phyloP scores from a whole-genome alignment of 2,888 invertebrate genomes.

The Drosophila yooni region DNA sequence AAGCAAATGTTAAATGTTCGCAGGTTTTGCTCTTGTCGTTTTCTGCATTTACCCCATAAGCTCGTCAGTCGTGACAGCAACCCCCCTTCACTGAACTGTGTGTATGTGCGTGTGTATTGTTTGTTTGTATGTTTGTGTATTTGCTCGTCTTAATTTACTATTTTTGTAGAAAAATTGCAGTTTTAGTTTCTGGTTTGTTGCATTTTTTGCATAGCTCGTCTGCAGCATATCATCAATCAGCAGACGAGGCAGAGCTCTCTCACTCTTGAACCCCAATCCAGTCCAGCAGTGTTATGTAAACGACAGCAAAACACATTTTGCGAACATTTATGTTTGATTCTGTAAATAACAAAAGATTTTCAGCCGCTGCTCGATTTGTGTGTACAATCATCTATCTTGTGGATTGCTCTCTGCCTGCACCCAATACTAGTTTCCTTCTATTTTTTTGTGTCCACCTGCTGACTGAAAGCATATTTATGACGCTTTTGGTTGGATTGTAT shows the following conservation, averaged over 20 bases:
- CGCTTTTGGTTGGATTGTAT: background rate
- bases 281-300: background rate
- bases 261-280: background rate
- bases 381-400: conserved; percentile 20
- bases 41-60: conserved; percentile 20
- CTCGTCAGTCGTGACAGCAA: conserved; percentile 1
- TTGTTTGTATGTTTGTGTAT: background rate
- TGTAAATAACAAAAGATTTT: conserved; percentile 19
- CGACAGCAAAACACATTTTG: conserved; percentile 17
- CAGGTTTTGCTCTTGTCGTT: conserved; percentile 47
- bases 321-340: conserved; percentile 39
- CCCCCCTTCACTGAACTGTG: background rate
- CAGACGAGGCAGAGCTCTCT: conserved; percentile 19
- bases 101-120: background rate
- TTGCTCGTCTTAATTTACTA: conserved; percentile 45
- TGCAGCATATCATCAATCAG: conserved; percentile 69
- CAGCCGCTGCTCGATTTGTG: conserved; percentile 11
- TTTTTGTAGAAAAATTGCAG: conserved; percentile 38
- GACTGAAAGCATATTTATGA: conserved; percentile 19
- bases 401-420: conserved; percentile 9
- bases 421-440: background rate
- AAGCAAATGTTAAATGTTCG: conserved; percentile 62
- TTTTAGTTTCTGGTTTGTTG: conserved; percentile 25
- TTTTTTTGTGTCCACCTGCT: background rate
- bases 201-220: conserved; percentile 54